Percentiles rank a stretch among this genome's conserved stretches.
Evolutionary conservation across 2,888 invertebrate species (phyloP).

Genomic region (Globia sparganii): DNA sequence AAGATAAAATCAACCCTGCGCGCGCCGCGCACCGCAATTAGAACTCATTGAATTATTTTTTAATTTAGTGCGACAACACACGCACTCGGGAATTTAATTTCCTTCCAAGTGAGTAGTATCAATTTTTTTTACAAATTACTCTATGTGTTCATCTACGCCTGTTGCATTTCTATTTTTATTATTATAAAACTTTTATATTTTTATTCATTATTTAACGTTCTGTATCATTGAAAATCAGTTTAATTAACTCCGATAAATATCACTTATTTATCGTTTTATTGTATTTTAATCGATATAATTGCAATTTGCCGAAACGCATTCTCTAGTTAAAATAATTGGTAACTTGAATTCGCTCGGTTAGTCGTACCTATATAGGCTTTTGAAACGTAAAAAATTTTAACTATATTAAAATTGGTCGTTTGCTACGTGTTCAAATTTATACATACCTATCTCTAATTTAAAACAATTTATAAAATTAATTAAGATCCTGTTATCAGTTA

Average conservation of each 20-base stretch:
- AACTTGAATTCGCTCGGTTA: slow-evolving; percentile 5
- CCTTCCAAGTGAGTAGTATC: slow-evolving; percentile 63
- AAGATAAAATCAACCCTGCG: slow-evolving; percentile 76
- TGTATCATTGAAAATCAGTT: slow-evolving; percentile 17
- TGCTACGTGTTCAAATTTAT: background rate
- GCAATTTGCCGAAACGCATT: slow-evolving; percentile 34
- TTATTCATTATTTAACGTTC: slow-evolving; percentile 8
- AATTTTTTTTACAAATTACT: slow-evolving; percentile 54
- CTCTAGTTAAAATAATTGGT: slow-evolving; percentile 37
- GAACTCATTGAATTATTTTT: slow-evolving; percentile 75
- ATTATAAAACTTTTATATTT: slow-evolving; percentile 24
- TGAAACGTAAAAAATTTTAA: background rate
- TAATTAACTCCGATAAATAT: slow-evolving; percentile 29
- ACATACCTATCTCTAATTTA: slow-evolving; percentile 29
- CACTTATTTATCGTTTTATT: slow-evolving; percentile 14
- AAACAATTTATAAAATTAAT: slow-evolving; percentile 59
- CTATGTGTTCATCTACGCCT: slow-evolving; percentile 50
- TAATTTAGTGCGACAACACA: slow-evolving; percentile 77
- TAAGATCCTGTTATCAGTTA: slow-evolving; percentile 66
- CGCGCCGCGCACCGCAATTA: slow-evolving; percentile 71
- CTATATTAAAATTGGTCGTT: background rate
- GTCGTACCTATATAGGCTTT: background rate
- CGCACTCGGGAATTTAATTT: slow-evolving; percentile 73
- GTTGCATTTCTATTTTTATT: slow-evolving; percentile 49
- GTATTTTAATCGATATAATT: slow-evolving; percentile 44